Base-by-base conservation (phyloP, 2,888 invertebrate species). In the Drosophila ezoana region DNA sequence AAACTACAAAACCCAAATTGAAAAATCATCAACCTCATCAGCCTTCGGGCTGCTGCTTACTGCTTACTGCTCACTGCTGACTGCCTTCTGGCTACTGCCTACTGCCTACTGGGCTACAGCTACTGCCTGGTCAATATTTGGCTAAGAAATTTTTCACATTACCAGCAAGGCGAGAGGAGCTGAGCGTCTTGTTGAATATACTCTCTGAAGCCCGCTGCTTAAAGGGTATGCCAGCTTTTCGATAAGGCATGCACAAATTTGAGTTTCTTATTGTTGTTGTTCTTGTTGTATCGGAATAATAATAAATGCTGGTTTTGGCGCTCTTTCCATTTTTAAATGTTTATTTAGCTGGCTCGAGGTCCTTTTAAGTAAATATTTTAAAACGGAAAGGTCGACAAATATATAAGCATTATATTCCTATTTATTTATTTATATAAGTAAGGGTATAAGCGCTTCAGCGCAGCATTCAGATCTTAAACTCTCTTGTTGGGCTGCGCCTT, bases 121-220 rank as follows among this genome's bases (percentile, higher is more conserved):
- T 67, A 57, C 56, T 49, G 68, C 53, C 79, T 67, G 77, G 85
- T 90, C 90, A 90, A 90, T 90, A 90, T 90, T 90, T 90, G 82
- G 82, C 82, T 87, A 89, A 90, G 87, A 90, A 89, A 90, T 89
- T 89, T 89, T 90, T 90, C 77, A 89, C 82, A 89, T 89, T 90
- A 81, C 85, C 86, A 74, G 74, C 74, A 81, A 84, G 75, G 86
- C 65, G 66, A 73, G 66, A 58, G 65, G 66, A 69, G 61, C 60
- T 77, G 44, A 66, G 72, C 72, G 52, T 72, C 77, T 81, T 67
- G 52, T 77, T 69, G 58, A 72, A 63, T 43, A 53, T 71, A 59
- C 63, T 9, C 49, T 18, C 28, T 28, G 6, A 20, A 4, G 3
- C 20, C 5, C 16, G 41, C 2, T 6, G 8, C 4, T n/a, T 13